Base-by-base conservation (phyloP, 1,140 invertebrate species). In the Pseudachorutes palmiensis region DNA sequence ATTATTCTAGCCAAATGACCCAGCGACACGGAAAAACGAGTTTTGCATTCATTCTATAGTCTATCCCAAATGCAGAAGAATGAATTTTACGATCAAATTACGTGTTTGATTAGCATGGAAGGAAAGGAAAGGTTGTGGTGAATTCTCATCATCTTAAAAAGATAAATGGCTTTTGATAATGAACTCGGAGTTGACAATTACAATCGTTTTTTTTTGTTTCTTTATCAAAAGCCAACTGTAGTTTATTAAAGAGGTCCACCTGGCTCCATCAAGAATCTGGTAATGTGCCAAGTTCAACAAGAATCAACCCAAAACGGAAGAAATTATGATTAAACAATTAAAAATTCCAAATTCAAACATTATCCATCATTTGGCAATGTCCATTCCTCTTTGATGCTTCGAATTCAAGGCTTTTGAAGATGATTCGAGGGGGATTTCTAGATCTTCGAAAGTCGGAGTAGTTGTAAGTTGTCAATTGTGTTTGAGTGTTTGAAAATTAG, bases 401-500 rank as follows among this genome's bases (percentile, higher is more conserved):
- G 9, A 45, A 45, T 19, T 45, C 19, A 19, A 45, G 19, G 19
- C 36, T 45, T 45, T 45, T 45, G 36, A 45, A 45, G 36, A 45
- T 9, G 9, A 19, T 45, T 45, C 9, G 19, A 45, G 36, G 19
- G 19, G 19, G 36, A 19, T 12, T 12, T 45, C 36, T 19, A 12
- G 9, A 45, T 45, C 19, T 45, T 45, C 19, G 36, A 45, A 45
- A 45, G n/a, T n/a, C n/a, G n/a, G n/a, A n/a, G n/a, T n/a, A 12
- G 36, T 45, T 45, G 36, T 5, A 55, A 55, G 24, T 55, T 55
- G n/a, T 55, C 5, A 55, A 55, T 55, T 55, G 51, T 5, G 24
- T 55, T 55, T 45, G 36, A 45, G n/a, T 45, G 51, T 55, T 55
- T 55, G 24, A 55, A 24, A 55, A 55, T 12, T 55, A 55, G 51